Conservation (phyloP, 2,113 vertebrate species). For the Pelecanoides urinatrix region DNA sequence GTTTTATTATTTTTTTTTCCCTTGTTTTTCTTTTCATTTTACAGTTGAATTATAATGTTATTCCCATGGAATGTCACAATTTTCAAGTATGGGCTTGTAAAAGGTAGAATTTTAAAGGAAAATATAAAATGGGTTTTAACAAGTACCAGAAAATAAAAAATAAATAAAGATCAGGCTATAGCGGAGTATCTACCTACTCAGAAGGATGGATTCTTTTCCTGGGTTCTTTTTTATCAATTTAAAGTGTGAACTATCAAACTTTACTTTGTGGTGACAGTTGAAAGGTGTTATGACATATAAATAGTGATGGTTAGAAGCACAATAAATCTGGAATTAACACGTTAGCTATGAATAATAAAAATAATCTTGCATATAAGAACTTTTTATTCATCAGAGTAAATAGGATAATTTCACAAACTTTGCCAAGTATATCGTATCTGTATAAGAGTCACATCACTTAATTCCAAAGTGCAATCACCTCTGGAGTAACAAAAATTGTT, state of each 20-base stretch:
- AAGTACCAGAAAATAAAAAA: background rate
- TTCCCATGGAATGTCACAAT: background rate
- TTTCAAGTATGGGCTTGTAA: background rate
- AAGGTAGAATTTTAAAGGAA: background rate
- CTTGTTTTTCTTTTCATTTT: background rate
- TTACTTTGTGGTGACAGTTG: background rate
- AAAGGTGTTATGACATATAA: background rate
- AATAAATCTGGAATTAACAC: background rate
- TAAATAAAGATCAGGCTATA: background rate
- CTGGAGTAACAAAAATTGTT: background rate
- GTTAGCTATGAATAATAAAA: background rate
- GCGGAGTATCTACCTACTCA: background rate
- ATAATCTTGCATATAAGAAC: background rate
- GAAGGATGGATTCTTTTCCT: background rate
- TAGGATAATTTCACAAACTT: background rate
- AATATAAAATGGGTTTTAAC: background rate
- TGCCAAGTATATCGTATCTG: background rate
- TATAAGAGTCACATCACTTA: background rate
- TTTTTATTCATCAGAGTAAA: background rate
- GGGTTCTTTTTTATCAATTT: background rate
- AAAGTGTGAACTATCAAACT: background rate
- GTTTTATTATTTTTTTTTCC: background rate
- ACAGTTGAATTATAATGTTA: background rate
- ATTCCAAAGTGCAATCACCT: background rate
- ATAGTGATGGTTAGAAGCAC: background rate